Evolutionary conservation across 2,888 invertebrate species (phyloP).

Genomic region (Theristus sp.): DNA sequence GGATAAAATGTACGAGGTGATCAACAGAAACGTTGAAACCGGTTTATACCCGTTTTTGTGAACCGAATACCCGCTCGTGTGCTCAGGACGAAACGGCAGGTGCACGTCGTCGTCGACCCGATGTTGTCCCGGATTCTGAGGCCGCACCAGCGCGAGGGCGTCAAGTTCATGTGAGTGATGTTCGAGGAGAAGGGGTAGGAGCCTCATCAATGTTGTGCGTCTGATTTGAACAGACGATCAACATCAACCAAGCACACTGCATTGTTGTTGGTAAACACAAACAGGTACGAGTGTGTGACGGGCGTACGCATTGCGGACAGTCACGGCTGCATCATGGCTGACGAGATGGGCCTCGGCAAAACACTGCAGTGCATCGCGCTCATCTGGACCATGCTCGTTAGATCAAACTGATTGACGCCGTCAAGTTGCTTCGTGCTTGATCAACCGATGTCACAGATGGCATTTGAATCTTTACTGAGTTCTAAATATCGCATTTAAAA

Average conservation of each 20-base stretch:
- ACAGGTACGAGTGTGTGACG: conserved; percentile 73
- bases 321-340: conserved; percentile 96
- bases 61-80: no score
- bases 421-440: neutral
- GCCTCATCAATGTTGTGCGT: no score
- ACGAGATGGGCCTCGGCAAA: conserved; percentile 84
- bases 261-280: neutral
- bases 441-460: no score
- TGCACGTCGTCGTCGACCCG: conserved; percentile 96
- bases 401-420: conserved; percentile 7
- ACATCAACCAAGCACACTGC: no score
- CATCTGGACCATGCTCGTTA: conserved; percentile 68
- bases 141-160: conserved; percentile 96
- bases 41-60: no score
- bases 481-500: no score
- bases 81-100: conserved; percentile 41
- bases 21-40: no score
- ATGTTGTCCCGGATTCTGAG: conserved; percentile 65
- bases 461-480: no score
- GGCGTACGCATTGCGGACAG: conserved; percentile 66
- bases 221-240: no score
- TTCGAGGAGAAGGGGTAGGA: no score
- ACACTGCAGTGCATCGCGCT: conserved; percentile 91
- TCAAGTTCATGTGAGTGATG: conserved; percentile 87
- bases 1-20: no score